Base-by-base conservation (phyloP, 2,797 vertebrate species). In the Eulemur albifrons region DNA sequence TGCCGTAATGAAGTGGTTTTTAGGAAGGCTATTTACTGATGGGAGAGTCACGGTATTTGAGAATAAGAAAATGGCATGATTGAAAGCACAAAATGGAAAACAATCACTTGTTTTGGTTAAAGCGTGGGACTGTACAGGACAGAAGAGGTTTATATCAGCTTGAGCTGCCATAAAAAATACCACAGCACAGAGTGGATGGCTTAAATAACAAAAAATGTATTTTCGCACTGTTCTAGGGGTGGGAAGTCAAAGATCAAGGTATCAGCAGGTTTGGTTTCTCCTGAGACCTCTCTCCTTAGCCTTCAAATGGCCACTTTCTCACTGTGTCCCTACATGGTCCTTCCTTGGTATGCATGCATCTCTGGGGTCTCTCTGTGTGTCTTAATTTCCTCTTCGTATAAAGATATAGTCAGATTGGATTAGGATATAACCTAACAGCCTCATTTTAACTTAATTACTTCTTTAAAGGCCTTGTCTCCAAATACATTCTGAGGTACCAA, bases 381-480 rank as follows among this genome's bases (percentile, higher is more conserved):
- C 27, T 2, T 77, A 18, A 72, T 50, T 14, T 77, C 30, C 32
- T 88, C 50, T 40, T 54, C 59, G 70, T 59, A 43, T 79, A 86
- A 48, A 11, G 7, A 4, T 10, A 57, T 11, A 52, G 11, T 84
- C 69, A 59, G 75, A 59, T 57, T 81, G 63, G 13, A 21, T 84
- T 48, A 18, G 5, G 23, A 6, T 2, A 20, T 0, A 77, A 0
- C 6, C 8, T 35, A 77, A 63, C 40, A 23, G 17, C 10, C 27
- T 75, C 76, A 63, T 86, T 95, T 61, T 54, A 73, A 93, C 35
- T 93, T 84, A 57, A 54, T 87, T 61, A 50, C 2, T 48, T 54
- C 17, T 59, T 81, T 63, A 52, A 90, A 93, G 65, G 25, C 5
- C 23, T 1, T 45, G 5, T 54, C 30, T 83, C 27, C 48, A 84